A percentile compares a stretch with the other conserved stretches of the same genome.
These are phyloP conservation scores for Bhutanitis thaidina DNA, from an alignment of 2,888 invertebrate species.

Conservation along the genomic window DNA sequence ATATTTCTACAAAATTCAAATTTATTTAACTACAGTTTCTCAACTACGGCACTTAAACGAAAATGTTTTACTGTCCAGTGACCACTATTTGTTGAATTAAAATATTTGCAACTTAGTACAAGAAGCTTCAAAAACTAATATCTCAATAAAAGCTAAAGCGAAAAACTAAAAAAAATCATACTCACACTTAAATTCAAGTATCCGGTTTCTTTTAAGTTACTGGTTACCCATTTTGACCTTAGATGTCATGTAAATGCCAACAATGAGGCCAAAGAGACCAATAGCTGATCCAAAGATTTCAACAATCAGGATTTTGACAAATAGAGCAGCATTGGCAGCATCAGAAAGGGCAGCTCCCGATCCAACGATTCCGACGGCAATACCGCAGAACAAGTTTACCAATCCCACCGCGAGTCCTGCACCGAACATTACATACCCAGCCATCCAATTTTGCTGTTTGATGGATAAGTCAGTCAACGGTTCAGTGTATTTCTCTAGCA, in stretches of 20 bases:
- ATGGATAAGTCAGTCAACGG: slow-evolving; percentile 55
- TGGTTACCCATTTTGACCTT: slow-evolving; percentile 89
- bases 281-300: slow-evolving; percentile 99
- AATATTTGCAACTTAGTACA: no score
- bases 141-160: no score
- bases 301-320: slow-evolving; percentile 98
- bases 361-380: slow-evolving; percentile 97
- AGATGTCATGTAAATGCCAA: slow-evolving; percentile 96
- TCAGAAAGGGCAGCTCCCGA: slow-evolving; percentile 99
- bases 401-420: slow-evolving; percentile 97
- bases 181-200: slow-evolving; percentile 69
- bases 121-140: no score
- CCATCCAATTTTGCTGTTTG: slow-evolving; percentile 85
- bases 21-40: no score
- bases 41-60: no score
- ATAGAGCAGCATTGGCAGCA: slow-evolving; percentile 97
- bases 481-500: slow-evolving; percentile 82
- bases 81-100: no score
- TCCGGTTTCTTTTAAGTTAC: slow-evolving; percentile 54
- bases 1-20: no score
- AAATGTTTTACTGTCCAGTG: no score
- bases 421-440: slow-evolving; percentile 97
- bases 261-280: slow-evolving; percentile 98
- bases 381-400: slow-evolving; percentile 96
- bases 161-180: slow-evolving; percentile 28